phyloP scores from a whole-genome alignment of 2,888 invertebrate genomes.

The Mayetiola destructor region DNA sequence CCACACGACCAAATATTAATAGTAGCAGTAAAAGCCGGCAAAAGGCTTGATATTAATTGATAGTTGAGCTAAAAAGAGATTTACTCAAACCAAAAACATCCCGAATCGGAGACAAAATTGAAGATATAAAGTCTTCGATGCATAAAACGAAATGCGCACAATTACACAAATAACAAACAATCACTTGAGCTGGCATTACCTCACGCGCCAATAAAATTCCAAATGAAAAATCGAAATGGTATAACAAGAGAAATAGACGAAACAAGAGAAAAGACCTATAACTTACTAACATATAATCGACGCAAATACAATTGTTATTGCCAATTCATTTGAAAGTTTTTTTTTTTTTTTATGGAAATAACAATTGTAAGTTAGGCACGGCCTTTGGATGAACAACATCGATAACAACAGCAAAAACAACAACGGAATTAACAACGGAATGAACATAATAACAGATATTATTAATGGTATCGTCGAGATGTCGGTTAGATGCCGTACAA shows the following conservation, averaged over 20 bases:
- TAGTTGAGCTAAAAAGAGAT: not conserved
- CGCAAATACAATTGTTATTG: slow-evolving; percentile 2
- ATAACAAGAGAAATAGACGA: not conserved
- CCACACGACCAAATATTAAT: slow-evolving; percentile 4
- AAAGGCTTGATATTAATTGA: not conserved
- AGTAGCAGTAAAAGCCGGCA: not conserved
- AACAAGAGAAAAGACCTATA: not conserved
- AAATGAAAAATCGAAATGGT: not conserved
- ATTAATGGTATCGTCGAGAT: slow-evolving; percentile 8
- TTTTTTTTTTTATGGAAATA: not conserved
- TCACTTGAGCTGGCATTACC: not conserved
- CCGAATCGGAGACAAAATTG: not conserved
- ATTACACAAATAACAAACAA: not conserved
- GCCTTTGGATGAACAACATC: not conserved
- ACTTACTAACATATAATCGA: not conserved
- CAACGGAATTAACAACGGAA: not conserved
- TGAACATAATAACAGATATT: slow-evolving; percentile 7
- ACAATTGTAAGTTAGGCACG: not conserved
- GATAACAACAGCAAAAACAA: slow-evolving; percentile 10
- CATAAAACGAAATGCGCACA: not conserved
- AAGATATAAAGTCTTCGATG: not conserved
- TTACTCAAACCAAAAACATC: not conserved
- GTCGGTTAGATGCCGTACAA: no score
- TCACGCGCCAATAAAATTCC: not conserved
- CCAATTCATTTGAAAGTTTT: not conserved